Evolutionary conservation across 1,140 invertebrate genomes (phyloP), one percentile per base, ranked within the genome.

Genomic region (Hyphantria cunea): DNA sequence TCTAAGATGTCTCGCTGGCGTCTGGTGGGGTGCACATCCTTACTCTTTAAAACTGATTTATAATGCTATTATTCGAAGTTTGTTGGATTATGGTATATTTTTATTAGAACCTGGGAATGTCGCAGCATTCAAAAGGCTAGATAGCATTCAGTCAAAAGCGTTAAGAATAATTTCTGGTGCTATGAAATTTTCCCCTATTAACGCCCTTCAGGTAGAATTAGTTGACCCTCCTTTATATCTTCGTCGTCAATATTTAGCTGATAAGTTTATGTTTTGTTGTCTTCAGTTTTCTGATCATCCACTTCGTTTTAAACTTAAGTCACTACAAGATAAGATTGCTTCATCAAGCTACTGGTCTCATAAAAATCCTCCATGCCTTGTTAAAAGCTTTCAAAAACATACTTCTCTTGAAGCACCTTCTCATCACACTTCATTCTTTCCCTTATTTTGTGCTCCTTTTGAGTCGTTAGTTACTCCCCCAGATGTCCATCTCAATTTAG

Each of bases 131-230:
- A 12, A 13, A 4, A 50, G 9, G 7, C n/a, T 62, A 45, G 50
- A 62, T 17, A 34, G 12, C 7, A 37, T 53, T 11, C 55, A 66
- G 50, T 59, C 48, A 7, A 51, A 34, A 13, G 39, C 33, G 12
- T 51, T 66, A 11, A 12, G 51, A 0, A 62, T 66, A 25, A 55
- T 66, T 33, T 52, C 45, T 14, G 64, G 64, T 48, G 56, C 55
- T 32, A 66, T 60, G 56, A 66, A 45, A 14, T 60, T 49, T 3
- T 37, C 45, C n/a, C 54, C 63, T 0, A 59, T 59, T 34, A 59
- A 65, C 42, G 55, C 64, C n/a, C 14, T 66, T 6, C 64, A 66
- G 10, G 58, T 66, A 0, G 58, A 66, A 49, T 48, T 41, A 14
- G 13, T 12, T 14, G 64, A 61, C 7, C 56, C 64, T 11, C 45